Evolutionary conservation across 2,113 vertebrate genomes (phyloP).

Genomic region (Cyphomyrus plagiostoma): DNA sequence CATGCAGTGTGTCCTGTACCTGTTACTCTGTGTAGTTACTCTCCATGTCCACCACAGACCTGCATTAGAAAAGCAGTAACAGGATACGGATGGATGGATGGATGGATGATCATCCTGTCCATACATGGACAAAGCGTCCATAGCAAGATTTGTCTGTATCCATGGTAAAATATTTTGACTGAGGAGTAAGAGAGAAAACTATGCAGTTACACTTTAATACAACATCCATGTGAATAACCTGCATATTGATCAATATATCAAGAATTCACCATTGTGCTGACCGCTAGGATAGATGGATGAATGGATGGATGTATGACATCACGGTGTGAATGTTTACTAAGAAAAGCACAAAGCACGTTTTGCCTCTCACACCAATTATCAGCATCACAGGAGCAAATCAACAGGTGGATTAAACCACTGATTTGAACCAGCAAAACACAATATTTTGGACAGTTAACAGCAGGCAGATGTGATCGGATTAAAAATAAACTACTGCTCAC

Average conservation of each 20-base stretch:
- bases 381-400: constrained; percentile 1
- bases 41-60: not conserved
- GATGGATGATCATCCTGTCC: not conserved
- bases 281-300: not conserved
- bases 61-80: not conserved
- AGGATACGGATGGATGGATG: not conserved
- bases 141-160: not conserved
- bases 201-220: not conserved
- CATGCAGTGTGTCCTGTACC: not conserved
- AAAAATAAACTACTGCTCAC: not conserved
- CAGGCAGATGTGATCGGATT: not conserved
- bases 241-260: not conserved
- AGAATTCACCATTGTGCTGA: not conserved
- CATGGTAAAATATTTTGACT: not conserved
- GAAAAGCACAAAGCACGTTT: not conserved
- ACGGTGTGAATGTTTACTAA: not conserved
- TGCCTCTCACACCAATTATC: not conserved
- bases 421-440: not conserved
- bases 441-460: not conserved
- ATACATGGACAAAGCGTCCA: not conserved
- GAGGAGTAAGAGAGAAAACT: not conserved
- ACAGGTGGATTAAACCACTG: not conserved
- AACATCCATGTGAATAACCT: not conserved
- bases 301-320: not conserved
- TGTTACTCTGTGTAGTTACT: not conserved